Conservation (phyloP, 2,888 invertebrate genomes). For the Cephus nigrinus region DNA sequence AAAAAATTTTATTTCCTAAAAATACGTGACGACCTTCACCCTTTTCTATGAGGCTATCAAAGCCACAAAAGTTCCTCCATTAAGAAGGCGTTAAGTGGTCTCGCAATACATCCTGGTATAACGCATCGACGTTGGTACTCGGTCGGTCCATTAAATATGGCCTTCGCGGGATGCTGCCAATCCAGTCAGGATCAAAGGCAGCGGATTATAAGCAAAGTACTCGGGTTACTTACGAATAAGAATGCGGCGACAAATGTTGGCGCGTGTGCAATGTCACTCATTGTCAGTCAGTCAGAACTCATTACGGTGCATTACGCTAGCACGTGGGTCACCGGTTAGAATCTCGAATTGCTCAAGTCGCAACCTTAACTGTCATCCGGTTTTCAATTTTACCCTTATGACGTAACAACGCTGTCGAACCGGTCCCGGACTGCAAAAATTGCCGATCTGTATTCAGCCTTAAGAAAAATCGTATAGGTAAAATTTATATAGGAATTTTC, state of each 20-base stretch:
- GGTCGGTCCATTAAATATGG: slow-evolving; percentile 5
- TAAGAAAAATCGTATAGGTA: not conserved
- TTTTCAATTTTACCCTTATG: not conserved
- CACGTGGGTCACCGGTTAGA: not conserved
- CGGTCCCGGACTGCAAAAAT: not conserved
- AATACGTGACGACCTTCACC: not conserved
- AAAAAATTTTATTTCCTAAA: not conserved
- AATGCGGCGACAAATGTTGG: not conserved
- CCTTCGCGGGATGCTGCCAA: not conserved
- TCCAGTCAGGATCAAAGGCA: not conserved
- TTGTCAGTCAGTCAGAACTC: not conserved
- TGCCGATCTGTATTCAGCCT: not conserved
- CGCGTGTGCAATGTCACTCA: slow-evolving; percentile 5
- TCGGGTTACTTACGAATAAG: not conserved
- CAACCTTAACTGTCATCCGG: slow-evolving; percentile 5
- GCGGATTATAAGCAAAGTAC: not conserved
- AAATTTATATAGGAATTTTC: not conserved
- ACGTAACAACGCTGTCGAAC: not conserved
- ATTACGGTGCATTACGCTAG: not conserved
- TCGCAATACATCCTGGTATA: not conserved
- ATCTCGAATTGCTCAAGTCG: not conserved
- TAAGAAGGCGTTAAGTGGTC: slow-evolving; percentile 3
- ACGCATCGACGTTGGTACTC: not conserved
- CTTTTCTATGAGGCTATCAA: not conserved
- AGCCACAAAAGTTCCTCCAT: not conserved